Base-by-base conservation (phyloP, 2,888 invertebrate genomes). In the Cotesia congregata region DNA sequence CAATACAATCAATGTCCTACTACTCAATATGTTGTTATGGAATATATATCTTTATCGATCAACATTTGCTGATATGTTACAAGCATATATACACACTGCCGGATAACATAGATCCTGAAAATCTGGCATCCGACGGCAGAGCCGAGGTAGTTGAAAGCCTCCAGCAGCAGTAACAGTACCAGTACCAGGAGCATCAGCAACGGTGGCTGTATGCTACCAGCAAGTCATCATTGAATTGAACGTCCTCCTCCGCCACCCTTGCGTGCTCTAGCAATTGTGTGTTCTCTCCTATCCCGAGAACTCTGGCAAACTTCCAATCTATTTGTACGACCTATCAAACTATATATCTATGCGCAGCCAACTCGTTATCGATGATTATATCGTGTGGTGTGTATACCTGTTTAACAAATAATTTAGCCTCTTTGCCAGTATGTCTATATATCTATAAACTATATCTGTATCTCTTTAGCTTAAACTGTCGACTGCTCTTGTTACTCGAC, bases 271-370 rank as follows among this genome's bases (percentile, higher is more conserved):
- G 50, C 50, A 50, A 50, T 50, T 50, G 50, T 12, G 50, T 50
- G 30, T 30, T 30, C 30, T 30, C 30, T 60, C 60, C 67, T 72
- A 61, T 76, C 68, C 61, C 60, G 65, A 67, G 68, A 62, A 41
- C 61, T 72, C 67, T 76, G 76, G 76, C 76, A 76, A 76, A 76
- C 41, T 67, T 72, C 76, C 76, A 76, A 76, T 76, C 59, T 71
- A 76, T 76, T 76, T 71, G 75, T 71, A 75, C 40, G 67, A 76
- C 67, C 72, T 71, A 76, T 76, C 76, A 71, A 67, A 40, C 72
- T 71, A 71, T 71, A 71, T 74, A 62, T 62, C 17, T 62, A 38
- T 38, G 39, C 39, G 67, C 39, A 39, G 17, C 40, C 41, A 41
- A 41, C 67, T 74, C 74, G 74, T 67, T 76, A 76, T 76, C 72